Conservation (phyloP, 2,113 vertebrate species). For the Myiopsitta monachus region DNA sequence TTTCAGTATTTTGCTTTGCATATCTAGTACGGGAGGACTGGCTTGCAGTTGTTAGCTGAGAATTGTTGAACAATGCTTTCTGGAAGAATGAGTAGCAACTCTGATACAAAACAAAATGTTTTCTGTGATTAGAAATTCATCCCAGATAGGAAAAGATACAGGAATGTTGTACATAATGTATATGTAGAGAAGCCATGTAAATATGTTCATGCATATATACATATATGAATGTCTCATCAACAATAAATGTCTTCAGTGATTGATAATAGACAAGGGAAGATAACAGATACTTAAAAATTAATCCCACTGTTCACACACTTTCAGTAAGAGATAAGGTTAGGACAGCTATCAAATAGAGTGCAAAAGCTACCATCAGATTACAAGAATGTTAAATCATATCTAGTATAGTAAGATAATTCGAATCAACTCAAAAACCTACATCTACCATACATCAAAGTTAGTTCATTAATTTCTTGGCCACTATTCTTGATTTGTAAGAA, state of each 20-base stretch:
- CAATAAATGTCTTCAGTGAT: neutral
- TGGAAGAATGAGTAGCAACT: neutral
- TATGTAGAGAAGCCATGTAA: neutral
- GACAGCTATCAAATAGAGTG: neutral
- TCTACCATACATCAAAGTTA: neutral
- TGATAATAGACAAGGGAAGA: neutral
- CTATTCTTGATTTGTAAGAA: neutral
- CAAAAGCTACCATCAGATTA: neutral
- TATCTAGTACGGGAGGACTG: neutral
- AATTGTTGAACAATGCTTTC: neutral
- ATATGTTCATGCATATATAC: neutral
- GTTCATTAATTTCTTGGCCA: rapidly evolving
- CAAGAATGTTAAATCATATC: neutral
- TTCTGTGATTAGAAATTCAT: neutral
- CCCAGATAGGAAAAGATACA: neutral
- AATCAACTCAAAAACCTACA: neutral
- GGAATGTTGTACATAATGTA: neutral
- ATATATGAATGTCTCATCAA: neutral
- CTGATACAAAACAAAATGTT: neutral
- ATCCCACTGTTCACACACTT: neutral
- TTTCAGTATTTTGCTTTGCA: neutral
- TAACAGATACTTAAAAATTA: neutral
- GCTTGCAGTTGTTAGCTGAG: neutral
- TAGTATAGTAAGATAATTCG: neutral
- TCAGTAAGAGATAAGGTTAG: neutral